Conservation (phyloP, 2,888 invertebrate species). For the Stictocephala bisonia region DNA sequence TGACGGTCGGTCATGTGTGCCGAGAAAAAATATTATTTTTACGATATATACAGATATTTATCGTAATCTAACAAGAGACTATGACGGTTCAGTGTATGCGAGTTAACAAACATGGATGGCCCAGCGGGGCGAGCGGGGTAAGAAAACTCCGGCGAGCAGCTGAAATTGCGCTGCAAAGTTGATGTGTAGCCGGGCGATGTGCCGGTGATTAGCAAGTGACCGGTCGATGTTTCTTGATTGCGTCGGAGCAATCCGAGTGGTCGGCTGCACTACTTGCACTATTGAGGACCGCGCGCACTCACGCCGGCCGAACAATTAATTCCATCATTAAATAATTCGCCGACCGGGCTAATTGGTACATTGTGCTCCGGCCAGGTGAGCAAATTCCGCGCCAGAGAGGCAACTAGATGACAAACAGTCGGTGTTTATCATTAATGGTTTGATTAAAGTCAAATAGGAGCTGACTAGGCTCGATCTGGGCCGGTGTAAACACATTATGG, state of each 20-base stretch:
- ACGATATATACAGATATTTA: too few species aligned
- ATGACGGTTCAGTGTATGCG: too few species aligned
- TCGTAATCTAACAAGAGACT: too few species aligned
- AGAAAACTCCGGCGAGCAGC: constrained; percentile 23
- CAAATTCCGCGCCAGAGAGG: constrained; percentile 2
- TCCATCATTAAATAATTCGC: constrained; percentile 33
- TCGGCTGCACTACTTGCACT: not conserved
- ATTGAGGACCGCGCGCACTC: not conserved
- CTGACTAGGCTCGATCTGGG: constrained; percentile 31
- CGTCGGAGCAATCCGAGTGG: constrained; percentile 8
- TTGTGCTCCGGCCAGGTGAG: constrained; percentile 23
- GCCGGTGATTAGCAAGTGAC: not conserved
- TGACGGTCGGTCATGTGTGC: too few species aligned
- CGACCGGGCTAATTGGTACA: constrained; percentile 31
- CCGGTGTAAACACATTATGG: constrained; percentile 23
- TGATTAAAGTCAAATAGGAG: constrained; percentile 45
- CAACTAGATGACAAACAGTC: constrained; percentile 11
- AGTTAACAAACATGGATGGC: too few species aligned
- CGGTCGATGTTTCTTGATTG: constrained; percentile 12
- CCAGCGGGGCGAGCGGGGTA: too few species aligned
- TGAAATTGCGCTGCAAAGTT: constrained; percentile 36
- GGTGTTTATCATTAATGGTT: constrained; percentile 47
- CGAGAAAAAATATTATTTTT: too few species aligned
- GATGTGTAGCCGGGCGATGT: not conserved
- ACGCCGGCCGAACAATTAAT: constrained; percentile 30